These are phyloP conservation scores for Hepsetus odoe DNA, from an alignment of 2,113 vertebrate genomes.

Conservation along the genomic window DNA sequence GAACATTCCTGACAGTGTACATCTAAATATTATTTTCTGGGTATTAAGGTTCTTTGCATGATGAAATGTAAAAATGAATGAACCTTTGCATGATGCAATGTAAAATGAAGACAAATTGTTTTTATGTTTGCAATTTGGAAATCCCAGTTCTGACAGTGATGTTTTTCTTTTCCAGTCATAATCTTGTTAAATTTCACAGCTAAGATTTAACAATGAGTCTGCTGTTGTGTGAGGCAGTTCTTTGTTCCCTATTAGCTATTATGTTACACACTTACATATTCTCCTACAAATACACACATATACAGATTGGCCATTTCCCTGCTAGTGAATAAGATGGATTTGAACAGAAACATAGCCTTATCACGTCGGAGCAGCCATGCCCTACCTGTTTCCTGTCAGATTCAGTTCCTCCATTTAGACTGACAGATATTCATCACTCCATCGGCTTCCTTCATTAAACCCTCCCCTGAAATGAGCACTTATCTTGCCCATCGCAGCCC, in stretches of 20 bases:
- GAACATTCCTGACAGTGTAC: too few relatives aligned
- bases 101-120: too few relatives aligned
- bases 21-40: too few relatives aligned
- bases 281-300: background rate
- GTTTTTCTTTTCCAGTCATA: conserved; percentile 10
- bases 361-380: conserved; percentile 64
- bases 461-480: conserved; percentile 69
- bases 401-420: conserved; percentile 60
- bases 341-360: conserved; percentile 55
- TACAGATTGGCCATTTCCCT: conserved; percentile 1
- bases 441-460: conserved; percentile 78
- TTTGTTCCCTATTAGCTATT: conserved; percentile 30
- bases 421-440: conserved; percentile 77
- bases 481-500: conserved; percentile 64
- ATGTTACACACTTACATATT: conserved; percentile 8
- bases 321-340: conserved; percentile 46
- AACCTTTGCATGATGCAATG: too few relatives aligned
- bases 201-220: conserved; percentile 18
- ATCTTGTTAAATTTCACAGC: conserved; percentile 10
- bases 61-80: too few relatives aligned
- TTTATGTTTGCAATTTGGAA: too few relatives aligned
- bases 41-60: too few relatives aligned
- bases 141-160: conserved; percentile 7
- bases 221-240: conserved; percentile 9
- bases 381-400: conserved; percentile 47